These are phyloP conservation scores for Tachuris rubrigastra DNA, from an alignment of 2,113 vertebrate species.

Conservation along the genomic window DNA sequence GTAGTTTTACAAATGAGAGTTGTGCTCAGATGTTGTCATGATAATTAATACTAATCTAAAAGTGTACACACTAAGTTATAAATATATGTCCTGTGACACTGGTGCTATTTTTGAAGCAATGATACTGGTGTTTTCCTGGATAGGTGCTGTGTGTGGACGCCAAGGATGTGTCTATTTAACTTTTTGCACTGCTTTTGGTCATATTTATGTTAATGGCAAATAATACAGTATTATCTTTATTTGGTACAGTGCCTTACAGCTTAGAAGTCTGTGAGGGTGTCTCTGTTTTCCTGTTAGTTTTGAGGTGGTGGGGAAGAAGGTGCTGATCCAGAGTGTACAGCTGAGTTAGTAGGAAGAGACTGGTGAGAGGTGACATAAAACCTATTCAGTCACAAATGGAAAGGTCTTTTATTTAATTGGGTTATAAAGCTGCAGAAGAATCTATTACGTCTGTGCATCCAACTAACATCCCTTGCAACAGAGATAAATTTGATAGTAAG, in stretches of 20 bases:
- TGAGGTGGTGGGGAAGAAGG: not conserved
- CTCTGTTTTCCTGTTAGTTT: not conserved
- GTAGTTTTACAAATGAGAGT: not conserved
- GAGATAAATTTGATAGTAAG: not conserved
- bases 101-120: conserved; percentile 47
- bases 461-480: not conserved
- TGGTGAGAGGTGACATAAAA: not conserved
- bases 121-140: conserved; percentile 1
- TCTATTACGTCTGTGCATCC: not conserved
- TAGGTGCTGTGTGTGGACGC: conserved; percentile 8
- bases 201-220: conserved; percentile 58
- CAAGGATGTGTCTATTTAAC: not conserved
- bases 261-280: not conserved
- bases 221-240: conserved; percentile 42
- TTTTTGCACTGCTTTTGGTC: conserved; percentile 52
- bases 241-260: not conserved
- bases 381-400: not conserved
- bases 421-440: not conserved
- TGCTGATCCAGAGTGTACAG: not conserved
- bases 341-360: not conserved
- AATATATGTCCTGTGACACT: not conserved
- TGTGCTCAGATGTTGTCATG: not conserved
- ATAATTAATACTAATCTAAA: conserved; percentile 20
- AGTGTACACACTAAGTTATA: conserved; percentile 28
- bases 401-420: not conserved